Evolutionary conservation across 2,113 vertebrate genomes (phyloP).

Genomic region (Triplophysa dalaica): DNA sequence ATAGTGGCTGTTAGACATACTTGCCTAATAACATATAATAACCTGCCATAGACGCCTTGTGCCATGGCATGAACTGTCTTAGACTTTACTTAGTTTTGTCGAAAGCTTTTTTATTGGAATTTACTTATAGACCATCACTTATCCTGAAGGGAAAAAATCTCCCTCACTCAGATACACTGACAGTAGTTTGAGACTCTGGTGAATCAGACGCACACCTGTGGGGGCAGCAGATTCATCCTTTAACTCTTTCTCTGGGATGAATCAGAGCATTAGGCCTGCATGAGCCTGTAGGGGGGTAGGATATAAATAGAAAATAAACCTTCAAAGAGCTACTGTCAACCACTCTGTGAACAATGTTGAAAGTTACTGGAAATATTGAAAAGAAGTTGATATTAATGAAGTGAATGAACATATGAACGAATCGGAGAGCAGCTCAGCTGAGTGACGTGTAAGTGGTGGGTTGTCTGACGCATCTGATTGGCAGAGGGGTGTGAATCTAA

Average conservation of each 20-base stretch:
- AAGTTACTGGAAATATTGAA: not conserved
- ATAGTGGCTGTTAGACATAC: not conserved
- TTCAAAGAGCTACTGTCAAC: not conserved
- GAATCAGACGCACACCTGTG: conserved; percentile 18
- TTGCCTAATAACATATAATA: not conserved
- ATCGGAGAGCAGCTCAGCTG: not conserved
- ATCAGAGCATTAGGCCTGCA: conserved; percentile 12
- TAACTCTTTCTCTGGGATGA: not conserved
- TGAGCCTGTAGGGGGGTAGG: not conserved
- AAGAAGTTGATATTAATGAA: not conserved
- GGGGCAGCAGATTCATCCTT: not conserved
- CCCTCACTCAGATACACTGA: not conserved
- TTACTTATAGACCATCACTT: conserved; percentile 6
- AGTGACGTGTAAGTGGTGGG: not conserved
- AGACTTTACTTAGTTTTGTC: conserved; percentile 12
- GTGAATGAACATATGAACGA: not conserved
- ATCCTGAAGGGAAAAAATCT: not conserved
- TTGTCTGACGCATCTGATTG: conserved; percentile 9
- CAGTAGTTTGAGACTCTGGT: not conserved
- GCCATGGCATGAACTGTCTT: not conserved
- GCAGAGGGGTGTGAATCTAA: conserved; percentile 22
- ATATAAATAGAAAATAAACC: not conserved
- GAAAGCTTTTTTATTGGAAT: not conserved
- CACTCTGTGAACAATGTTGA: not conserved
- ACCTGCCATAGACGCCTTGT: not conserved